phyloP scores from a whole-genome alignment of 1,140 invertebrate genomes.

The Drosophila burlai region DNA sequence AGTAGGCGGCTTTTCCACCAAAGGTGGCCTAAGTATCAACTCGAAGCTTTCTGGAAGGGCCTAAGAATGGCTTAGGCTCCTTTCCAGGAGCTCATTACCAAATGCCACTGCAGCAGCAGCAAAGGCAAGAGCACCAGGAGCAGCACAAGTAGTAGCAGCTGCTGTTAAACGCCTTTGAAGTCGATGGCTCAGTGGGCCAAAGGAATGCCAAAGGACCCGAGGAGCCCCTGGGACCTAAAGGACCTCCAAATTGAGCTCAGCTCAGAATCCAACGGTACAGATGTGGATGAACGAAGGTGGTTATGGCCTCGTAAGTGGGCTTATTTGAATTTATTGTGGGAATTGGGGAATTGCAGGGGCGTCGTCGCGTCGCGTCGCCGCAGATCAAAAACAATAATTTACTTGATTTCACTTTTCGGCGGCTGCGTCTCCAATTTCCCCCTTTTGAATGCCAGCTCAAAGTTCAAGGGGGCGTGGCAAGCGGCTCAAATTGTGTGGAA shows the following conservation, averaged over 20 bases:
- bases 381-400: slow-evolving; percentile 74
- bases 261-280: slow-evolving; percentile 19
- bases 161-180: slow-evolving; percentile 64
- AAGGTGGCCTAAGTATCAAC: slow-evolving; percentile 35
- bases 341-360: slow-evolving; percentile 26
- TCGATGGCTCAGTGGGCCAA: slow-evolving; percentile 25
- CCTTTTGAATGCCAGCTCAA: neutral
- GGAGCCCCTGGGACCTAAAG: neutral
- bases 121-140: slow-evolving; percentile 17
- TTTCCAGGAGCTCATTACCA: slow-evolving; percentile 67
- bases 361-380: slow-evolving; percentile 6
- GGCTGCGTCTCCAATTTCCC: slow-evolving; percentile 9
- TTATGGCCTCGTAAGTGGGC: slow-evolving; percentile 37
- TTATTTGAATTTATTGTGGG: slow-evolving; percentile 74
- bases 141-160: slow-evolving; percentile 40
- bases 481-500: slow-evolving; percentile 44
- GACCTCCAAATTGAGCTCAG: slow-evolving; percentile 6
- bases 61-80: slow-evolving; percentile 50
- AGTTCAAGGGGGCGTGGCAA: slow-evolving; percentile 11
- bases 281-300: slow-evolving; percentile 40
- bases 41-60: neutral
- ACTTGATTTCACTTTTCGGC: slow-evolving; percentile 56
- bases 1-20: slow-evolving; percentile 6
- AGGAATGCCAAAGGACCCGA: slow-evolving; percentile 20
- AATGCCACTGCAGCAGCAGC: slow-evolving; percentile 50